These are phyloP conservation scores for Scylla paramamosain DNA, from an alignment of 1,140 invertebrate genomes.

Conservation along the genomic window DNA sequence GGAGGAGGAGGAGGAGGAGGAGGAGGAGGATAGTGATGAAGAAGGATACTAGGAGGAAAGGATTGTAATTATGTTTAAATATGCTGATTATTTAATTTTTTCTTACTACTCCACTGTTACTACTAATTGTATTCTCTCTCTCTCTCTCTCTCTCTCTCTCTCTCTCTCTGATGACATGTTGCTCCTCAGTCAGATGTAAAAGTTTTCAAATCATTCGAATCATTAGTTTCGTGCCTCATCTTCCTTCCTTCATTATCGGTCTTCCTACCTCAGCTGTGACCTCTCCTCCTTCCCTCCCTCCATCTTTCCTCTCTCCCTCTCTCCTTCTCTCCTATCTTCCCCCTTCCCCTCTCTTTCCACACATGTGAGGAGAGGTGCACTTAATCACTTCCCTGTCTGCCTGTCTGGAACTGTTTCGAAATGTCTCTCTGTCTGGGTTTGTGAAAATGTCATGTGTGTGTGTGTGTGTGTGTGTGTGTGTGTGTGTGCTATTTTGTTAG, in stretches of 20 bases:
- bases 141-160: conserved; percentile 46
- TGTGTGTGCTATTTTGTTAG: background rate
- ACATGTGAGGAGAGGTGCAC: background rate
- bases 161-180: background rate
- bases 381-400: background rate
- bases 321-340: background rate
- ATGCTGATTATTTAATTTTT: too few relatives aligned
- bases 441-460: background rate
- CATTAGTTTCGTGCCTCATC: too few relatives aligned
- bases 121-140: background rate
- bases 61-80: too few relatives aligned
- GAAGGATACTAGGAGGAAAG: too few relatives aligned
- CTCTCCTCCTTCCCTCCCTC: background rate
- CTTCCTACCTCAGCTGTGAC: background rate
- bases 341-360: too few relatives aligned
- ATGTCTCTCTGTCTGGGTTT: background rate
- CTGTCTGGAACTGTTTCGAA: background rate
- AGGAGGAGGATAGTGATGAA: too few relatives aligned
- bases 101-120: too few relatives aligned
- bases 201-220: too few relatives aligned
- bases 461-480: background rate
- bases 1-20: too few relatives aligned
- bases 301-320: background rate
- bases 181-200: background rate
- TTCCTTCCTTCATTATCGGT: background rate